These are phyloP conservation scores for Peromyscus californicus DNA, from an alignment of 2,113 vertebrate genomes.

Conservation along the genomic window DNA sequence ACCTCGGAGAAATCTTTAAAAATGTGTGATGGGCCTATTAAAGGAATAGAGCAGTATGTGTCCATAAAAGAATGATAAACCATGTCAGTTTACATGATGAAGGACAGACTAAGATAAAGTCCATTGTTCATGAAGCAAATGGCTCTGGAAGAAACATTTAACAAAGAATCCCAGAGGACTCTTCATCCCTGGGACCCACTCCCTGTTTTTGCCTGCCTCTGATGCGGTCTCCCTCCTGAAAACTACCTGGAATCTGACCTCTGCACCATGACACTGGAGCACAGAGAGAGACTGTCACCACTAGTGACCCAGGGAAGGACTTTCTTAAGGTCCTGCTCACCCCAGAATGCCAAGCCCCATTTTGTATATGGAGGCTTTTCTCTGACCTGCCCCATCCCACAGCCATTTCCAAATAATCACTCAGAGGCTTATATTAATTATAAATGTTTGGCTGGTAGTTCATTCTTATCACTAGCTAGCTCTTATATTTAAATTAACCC, in stretches of 20 bases:
- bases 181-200: not conserved
- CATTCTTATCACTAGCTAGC: too few relatives aligned
- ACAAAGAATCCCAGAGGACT: not conserved
- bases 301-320: too few relatives aligned
- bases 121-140: not conserved
- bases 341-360: not conserved
- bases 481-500: too few relatives aligned
- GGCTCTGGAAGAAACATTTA: not conserved
- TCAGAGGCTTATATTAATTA: too few relatives aligned
- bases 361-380: too few relatives aligned
- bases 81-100: not conserved
- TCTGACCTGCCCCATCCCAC: too few relatives aligned
- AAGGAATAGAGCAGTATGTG: not conserved
- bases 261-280: not conserved
- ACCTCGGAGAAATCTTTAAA: not conserved
- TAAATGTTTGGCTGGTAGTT: too few relatives aligned
- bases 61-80: not conserved
- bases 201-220: not conserved
- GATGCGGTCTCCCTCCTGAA: not conserved
- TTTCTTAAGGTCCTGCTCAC: not conserved
- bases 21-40: not conserved
- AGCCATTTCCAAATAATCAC: too few relatives aligned
- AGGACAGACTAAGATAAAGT: not conserved
- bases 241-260: not conserved
- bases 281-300: rapidly evolving